phyloP scores from a whole-genome alignment of 2,888 invertebrate species.

The Adineta ricciae region DNA sequence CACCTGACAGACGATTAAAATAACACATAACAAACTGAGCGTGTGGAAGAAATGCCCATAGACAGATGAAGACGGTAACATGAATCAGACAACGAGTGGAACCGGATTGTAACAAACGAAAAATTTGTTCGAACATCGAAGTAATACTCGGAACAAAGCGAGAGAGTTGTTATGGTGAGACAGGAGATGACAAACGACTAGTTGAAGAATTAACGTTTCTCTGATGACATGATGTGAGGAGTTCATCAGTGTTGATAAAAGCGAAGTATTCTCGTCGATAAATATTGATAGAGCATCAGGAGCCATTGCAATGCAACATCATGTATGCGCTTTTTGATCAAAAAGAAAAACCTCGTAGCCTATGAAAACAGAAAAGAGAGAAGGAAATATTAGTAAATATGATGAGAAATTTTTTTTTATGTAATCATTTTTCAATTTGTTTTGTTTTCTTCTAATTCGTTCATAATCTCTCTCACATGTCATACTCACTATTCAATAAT shows the following conservation, averaged over 20 bases:
- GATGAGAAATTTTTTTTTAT: not conserved
- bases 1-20: slow-evolving; percentile 19
- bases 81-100: not conserved
- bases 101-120: not conserved
- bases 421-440: not conserved
- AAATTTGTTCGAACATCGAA: not conserved
- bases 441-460: not conserved
- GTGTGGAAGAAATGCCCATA: not conserved
- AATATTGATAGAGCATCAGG: not conserved
- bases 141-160: not conserved
- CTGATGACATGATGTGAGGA: not conserved
- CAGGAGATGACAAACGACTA: not conserved
- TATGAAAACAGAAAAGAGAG: not conserved
- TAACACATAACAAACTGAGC: slow-evolving; percentile 3
- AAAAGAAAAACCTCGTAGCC: not conserved
- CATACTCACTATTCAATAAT: not conserved
- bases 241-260: not conserved
- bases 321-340: not conserved
- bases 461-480: not conserved
- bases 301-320: not conserved
- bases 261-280: not conserved
- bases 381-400: not conserved
- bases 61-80: not conserved
- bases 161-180: not conserved
- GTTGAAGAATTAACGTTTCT: not conserved